Evolutionary conservation across 1,140 invertebrate genomes (phyloP).

Genomic region (Drosophila orosa): DNA sequence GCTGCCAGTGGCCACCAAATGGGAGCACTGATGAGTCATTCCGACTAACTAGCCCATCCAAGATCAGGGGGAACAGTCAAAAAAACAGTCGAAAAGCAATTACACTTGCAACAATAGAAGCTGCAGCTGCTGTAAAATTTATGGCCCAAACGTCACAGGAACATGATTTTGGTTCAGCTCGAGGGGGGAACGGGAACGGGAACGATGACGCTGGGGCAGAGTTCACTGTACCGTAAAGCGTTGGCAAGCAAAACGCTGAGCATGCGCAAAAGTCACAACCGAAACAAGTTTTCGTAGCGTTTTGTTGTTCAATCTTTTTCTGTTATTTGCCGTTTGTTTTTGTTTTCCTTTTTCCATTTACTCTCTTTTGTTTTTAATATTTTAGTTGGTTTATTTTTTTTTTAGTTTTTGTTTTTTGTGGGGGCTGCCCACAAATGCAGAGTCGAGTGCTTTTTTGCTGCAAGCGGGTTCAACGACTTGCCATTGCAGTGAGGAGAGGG

Average conservation of each 20-base stretch:
- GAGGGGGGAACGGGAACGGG: not conserved
- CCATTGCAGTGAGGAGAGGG: conserved; percentile 11
- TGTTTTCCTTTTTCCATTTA: conserved; percentile 38
- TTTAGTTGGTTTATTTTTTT: conserved; percentile 28
- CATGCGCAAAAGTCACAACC: conserved; percentile 75
- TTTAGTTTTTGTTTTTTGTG: conserved; percentile 5
- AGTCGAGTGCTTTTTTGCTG: conserved; percentile 31
- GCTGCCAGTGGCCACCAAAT: conserved; percentile 57
- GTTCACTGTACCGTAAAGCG: conserved; percentile 81
- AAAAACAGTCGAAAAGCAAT: conserved; percentile 55
- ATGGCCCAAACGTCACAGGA: conserved; percentile 76
- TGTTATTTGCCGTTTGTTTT: conserved; percentile 34
- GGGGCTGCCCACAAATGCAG: conserved; percentile 55
- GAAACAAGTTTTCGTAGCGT: conserved; percentile 70
- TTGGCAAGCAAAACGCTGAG: conserved; percentile 69
- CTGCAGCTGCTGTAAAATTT: conserved; percentile 76
- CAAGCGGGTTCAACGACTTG: conserved; percentile 54
- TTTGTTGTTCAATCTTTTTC: conserved; percentile 50
- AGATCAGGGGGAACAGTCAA: conserved; percentile 43
- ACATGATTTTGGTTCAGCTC: conserved; percentile 57
- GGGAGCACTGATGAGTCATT: conserved; percentile 64
- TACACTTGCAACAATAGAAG: conserved; percentile 77
- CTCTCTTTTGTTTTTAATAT: conserved; percentile 27
- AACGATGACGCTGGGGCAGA: conserved; percentile 27
- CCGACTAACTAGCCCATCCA: conserved; percentile 47